These are phyloP conservation scores for Mythimna pallens DNA, from an alignment of 2,888 invertebrate species.

Conservation along the genomic window DNA sequence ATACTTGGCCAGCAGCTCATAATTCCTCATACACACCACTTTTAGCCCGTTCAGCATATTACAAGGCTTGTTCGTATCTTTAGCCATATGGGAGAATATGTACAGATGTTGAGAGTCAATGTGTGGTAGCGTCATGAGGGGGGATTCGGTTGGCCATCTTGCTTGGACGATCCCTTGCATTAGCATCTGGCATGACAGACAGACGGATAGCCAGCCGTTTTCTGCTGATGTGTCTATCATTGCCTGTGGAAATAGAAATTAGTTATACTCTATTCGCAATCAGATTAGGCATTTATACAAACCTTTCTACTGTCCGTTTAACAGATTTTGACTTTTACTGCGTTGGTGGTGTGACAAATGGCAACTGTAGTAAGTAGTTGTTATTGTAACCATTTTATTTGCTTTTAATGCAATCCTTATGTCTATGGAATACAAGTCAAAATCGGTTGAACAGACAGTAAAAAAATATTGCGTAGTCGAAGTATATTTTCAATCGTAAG, in stretches of 20 bases:
- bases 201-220: slow-evolving; percentile 96
- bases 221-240: slow-evolving; percentile 98
- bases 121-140: slow-evolving; percentile 94
- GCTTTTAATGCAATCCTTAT: no score
- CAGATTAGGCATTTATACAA: no score
- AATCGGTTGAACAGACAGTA: no score
- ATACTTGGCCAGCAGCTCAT: slow-evolving; percentile 91
- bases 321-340: no score
- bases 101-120: slow-evolving; percentile 92
- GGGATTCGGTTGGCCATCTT: slow-evolving; percentile 95
- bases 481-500: no score
- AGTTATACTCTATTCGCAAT: no score
- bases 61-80: slow-evolving; percentile 80
- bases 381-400: no score
- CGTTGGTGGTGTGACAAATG: no score
- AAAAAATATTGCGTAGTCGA: no score
- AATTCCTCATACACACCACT: slow-evolving; percentile 88
- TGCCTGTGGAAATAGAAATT: slow-evolving; percentile 91
- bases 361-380: no score
- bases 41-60: slow-evolving; percentile 91
- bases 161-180: slow-evolving; percentile 98
- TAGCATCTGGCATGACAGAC: slow-evolving; percentile 94
- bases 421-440: no score
- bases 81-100: slow-evolving; percentile 89
- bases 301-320: no score